phyloP scores from a whole-genome alignment of 2,797 vertebrate species.

The Rhinella marina region DNA sequence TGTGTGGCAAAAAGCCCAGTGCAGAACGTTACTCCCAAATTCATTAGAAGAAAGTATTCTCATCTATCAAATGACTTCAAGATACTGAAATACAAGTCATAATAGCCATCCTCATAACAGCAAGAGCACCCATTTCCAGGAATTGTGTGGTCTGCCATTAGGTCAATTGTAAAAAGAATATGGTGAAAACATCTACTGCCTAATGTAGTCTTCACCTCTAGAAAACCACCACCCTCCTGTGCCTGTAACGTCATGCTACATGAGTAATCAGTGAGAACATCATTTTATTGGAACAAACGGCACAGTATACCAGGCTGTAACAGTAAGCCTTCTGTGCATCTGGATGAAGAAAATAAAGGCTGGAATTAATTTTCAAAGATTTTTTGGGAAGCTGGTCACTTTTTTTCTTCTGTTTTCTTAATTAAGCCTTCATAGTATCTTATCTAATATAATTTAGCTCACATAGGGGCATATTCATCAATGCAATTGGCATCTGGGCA shows the following conservation, averaged over 20 bases:
- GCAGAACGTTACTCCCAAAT: neutral
- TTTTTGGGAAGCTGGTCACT: no score
- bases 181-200: neutral
- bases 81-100: neutral
- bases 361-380: no score
- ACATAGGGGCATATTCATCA: neutral
- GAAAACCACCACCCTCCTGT: neutral
- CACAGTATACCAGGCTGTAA: neutral
- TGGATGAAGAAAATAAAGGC: no score
- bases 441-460: neutral
- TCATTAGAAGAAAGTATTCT: conserved; percentile 8
- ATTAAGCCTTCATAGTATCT: no score
- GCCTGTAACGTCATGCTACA: neutral
- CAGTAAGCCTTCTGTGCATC: no score
- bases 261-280: neutral
- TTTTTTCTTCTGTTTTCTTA: no score
- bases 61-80: conserved; percentile 4
- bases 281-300: neutral
- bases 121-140: conserved; percentile 17
- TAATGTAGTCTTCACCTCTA: neutral
- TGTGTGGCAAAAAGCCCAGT: conserved; percentile 17
- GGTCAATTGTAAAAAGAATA: conserved; percentile 30
- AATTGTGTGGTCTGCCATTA: conserved; percentile 17
- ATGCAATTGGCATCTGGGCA: no score
- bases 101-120: conserved; percentile 7